Evolutionary conservation across 1,140 invertebrate species (phyloP).

Genomic region (Lasioglossum albipes): DNA sequence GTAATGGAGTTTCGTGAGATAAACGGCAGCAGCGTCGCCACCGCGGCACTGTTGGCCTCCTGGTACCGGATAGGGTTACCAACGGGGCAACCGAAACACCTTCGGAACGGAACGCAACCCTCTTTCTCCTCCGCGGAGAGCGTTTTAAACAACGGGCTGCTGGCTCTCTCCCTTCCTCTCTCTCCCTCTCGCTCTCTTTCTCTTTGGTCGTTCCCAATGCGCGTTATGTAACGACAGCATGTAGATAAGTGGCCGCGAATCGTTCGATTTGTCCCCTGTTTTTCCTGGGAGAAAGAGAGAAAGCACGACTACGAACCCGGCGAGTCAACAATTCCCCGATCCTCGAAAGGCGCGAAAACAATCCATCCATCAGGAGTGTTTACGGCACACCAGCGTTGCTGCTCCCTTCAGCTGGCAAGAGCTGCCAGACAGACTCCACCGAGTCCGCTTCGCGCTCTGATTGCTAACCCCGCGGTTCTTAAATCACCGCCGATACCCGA

Average conservation of each 20-base stretch:
- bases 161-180: too few relatives aligned
- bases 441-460: slow-evolving; percentile 53
- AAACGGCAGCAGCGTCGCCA: slow-evolving; percentile 59
- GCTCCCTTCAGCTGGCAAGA: slow-evolving; percentile 30
- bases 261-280: slow-evolving; percentile 6
- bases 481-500: slow-evolving; percentile 42
- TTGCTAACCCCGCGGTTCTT: slow-evolving; percentile 55
- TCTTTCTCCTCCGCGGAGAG: too few relatives aligned
- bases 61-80: slow-evolving; percentile 58
- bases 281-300: not conserved
- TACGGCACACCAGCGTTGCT: slow-evolving; percentile 53
- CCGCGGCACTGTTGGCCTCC: slow-evolving; percentile 6
- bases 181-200: too few relatives aligned
- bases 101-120: not conserved
- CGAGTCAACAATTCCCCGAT: slow-evolving; percentile 62
- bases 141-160: too few relatives aligned
- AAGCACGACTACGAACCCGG: not conserved
- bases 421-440: slow-evolving; percentile 22
- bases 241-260: not conserved
- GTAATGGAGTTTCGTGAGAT: slow-evolving; percentile 74
- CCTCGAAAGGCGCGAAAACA: slow-evolving; percentile 70
- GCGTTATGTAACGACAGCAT: not conserved
- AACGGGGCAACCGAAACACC: slow-evolving; percentile 50
- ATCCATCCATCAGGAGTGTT: slow-evolving; percentile 72
- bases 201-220: not conserved